phyloP scores from a whole-genome alignment of 2,888 invertebrate genomes.

The Eudemis profundana region DNA sequence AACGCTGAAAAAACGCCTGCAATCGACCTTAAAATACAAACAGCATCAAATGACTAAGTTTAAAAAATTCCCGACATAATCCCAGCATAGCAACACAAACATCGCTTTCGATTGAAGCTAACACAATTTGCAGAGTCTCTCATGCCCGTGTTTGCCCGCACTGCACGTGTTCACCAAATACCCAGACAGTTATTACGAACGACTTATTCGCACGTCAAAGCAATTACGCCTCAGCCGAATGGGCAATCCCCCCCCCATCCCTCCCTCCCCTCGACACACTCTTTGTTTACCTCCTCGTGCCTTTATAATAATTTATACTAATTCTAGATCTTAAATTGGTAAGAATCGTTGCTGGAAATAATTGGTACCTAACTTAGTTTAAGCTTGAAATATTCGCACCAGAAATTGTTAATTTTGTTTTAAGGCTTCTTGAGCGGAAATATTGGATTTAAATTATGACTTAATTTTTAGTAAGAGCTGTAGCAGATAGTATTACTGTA shows the following conservation, averaged over 20 bases:
- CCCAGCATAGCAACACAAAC: too few species aligned
- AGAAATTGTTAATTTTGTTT: neutral
- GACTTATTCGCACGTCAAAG: slow-evolving; percentile 33
- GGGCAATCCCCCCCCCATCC: slow-evolving; percentile 15
- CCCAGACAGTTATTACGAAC: slow-evolving; percentile 32
- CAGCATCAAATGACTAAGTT: too few species aligned
- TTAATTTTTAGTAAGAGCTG: neutral
- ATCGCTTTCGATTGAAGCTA: too few species aligned
- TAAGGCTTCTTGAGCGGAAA: neutral
- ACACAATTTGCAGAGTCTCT: neutral
- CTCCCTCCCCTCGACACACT: too few species aligned
- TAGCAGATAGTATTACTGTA: neutral
- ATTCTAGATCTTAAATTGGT: slow-evolving; percentile 22
- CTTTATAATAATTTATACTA: slow-evolving; percentile 26
- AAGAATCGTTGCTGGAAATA: slow-evolving; percentile 5
- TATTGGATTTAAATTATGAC: slow-evolving; percentile 1
- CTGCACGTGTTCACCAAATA: slow-evolving; percentile 13
- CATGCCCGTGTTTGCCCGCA: neutral
- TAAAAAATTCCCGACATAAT: too few species aligned
- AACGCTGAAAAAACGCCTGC: too few species aligned
- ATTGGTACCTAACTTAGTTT: neutral
- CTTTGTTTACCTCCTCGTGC: slow-evolving; percentile 25
- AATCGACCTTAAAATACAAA: too few species aligned
- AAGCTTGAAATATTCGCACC: neutral
- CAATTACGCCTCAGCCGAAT: slow-evolving; percentile 31